Base-by-base conservation (phyloP, 2,797 vertebrate genomes). In the Triplophysa yarkandensis region DNA sequence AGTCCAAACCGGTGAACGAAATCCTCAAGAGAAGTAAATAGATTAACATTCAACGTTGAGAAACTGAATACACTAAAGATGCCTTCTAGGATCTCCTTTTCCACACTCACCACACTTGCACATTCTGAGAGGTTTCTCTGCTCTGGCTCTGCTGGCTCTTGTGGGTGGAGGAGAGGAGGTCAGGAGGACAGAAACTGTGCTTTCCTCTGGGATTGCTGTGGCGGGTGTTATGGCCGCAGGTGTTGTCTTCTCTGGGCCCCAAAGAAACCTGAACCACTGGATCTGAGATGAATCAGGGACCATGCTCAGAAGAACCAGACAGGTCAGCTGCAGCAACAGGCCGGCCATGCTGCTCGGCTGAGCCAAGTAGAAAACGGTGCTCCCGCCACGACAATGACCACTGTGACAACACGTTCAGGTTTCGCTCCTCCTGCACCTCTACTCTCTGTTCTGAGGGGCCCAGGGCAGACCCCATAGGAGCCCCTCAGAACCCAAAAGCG, bases 61-160 rank as follows among this genome's bases (percentile, higher is more conserved):
- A 7, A 2, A 28, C 52, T 28, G 28, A 5, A 55, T 55, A 4
- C 4, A 23, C 21, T 11, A 10, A 11, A 10, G 9, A 50, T 21
- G 19, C 46, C 19, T 21, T 6, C 7, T 50, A 50, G 9, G 7
- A 57, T 30, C 17, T 19, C 14, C 1, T 2, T 16, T 55, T 55
- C 6, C 25, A 39, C 25, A 81, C 83, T 85, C 71, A 85, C 83
- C 83, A 58, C 65, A 79, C 71, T 74, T 85, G 80, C 81, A 79
- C 32, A 77, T 32, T 71, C 70, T 70, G 14, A 85, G 80, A 30
- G 52, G 65, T 52, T 43, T 82, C 46, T 76, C 71, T 61, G 74
- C 65, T 23, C 41, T 76, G 23, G 62, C 13, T 63, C 74, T 64
- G 46, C 34, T 28, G 65, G 19, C 30, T 6, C 32, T 62, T n/a